These are phyloP conservation scores for Eonycteris spelaea DNA, from an alignment of 2,113 vertebrate species.

Conservation along the genomic window DNA sequence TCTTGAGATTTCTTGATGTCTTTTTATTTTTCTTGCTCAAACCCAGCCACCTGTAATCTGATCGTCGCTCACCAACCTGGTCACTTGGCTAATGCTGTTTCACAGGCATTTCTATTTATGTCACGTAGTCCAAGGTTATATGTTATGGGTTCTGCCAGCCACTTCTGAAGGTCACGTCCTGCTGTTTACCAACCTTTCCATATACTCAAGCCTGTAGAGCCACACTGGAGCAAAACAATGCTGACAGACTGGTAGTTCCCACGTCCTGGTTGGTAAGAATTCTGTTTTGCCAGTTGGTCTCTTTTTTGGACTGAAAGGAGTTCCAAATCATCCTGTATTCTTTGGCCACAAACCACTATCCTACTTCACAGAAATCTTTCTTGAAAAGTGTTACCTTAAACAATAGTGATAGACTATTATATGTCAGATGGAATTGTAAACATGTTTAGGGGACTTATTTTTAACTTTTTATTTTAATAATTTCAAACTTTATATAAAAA, in stretches of 20 bases:
- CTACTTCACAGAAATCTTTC: not conserved
- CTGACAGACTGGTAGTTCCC: constrained; percentile 47
- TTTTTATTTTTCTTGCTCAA: constrained; percentile 2
- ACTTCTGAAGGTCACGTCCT: not conserved
- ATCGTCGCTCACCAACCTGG: not conserved
- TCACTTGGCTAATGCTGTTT: constrained; percentile 18
- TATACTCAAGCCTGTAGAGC: not conserved
- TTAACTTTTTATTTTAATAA: not conserved
- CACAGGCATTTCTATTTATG: constrained; percentile 22
- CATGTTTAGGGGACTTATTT: not conserved
- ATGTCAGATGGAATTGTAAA: not conserved
- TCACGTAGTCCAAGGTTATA: not conserved
- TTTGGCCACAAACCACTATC: not conserved
- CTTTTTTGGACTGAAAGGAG: not conserved
- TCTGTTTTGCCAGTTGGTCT: constrained; percentile 47
- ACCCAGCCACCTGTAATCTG: not conserved
- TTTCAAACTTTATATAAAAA: not conserved
- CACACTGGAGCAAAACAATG: not conserved
- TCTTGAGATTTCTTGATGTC: not conserved
- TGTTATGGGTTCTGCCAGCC: not conserved
- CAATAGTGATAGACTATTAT: not conserved
- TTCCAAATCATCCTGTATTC: not conserved
- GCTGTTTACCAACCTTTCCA: not conserved
- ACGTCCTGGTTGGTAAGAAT: constrained; percentile 2
- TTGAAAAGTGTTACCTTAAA: not conserved